These are phyloP conservation scores for Cyanoramphus novaezelandiae DNA, from an alignment of 2,113 vertebrate genomes.

Conservation along the genomic window DNA sequence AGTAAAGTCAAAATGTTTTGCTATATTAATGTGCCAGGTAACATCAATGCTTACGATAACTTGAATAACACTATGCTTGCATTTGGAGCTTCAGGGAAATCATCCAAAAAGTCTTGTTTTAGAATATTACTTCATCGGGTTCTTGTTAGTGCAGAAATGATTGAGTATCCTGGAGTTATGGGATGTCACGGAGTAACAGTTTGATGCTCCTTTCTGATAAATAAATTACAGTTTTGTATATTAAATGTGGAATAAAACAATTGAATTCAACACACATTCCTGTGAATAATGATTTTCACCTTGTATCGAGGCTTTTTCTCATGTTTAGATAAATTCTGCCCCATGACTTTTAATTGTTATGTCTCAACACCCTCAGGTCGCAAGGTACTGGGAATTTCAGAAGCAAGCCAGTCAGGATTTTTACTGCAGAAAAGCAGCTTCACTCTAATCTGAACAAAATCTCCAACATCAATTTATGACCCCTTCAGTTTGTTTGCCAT, in stretches of 20 bases:
- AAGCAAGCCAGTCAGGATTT: neutral
- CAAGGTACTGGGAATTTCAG: neutral
- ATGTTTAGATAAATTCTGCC: neutral
- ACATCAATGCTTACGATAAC: slow-evolving; percentile 16
- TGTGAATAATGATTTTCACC: neutral
- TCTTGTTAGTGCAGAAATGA: neutral
- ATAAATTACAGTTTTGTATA: neutral
- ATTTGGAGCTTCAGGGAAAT: neutral
- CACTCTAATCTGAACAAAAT: neutral
- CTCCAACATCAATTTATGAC: neutral
- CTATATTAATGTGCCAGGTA: neutral
- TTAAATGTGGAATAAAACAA: neutral
- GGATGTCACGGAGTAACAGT: neutral
- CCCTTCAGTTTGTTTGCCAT: neutral
- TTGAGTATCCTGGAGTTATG: neutral
- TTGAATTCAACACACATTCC: neutral
- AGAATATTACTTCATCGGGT: neutral
- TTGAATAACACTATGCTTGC: neutral
- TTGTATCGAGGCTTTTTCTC: neutral
- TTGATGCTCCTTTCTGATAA: neutral
- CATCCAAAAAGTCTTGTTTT: neutral
- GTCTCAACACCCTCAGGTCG: neutral
- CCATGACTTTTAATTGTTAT: neutral
- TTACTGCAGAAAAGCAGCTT: neutral
- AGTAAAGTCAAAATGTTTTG: slow-evolving; percentile 4